phyloP scores from a whole-genome alignment of 1,140 invertebrate genomes.

The Drosophila albomicans region DNA sequence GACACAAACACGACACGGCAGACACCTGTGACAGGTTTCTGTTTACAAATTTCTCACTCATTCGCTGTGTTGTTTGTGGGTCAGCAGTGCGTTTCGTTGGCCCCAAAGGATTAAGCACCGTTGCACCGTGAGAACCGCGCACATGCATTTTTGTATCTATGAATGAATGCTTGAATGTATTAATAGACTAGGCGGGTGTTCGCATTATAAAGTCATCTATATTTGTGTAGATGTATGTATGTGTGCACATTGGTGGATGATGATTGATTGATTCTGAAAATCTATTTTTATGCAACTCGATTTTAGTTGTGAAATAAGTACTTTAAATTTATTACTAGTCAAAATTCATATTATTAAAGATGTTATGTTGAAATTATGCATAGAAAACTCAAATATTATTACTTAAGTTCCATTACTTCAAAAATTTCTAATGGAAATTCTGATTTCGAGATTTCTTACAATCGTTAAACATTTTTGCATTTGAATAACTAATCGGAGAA shows the following conservation, averaged over 20 bases:
- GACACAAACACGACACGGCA: slow-evolving; percentile 15
- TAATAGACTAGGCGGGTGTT: background rate
- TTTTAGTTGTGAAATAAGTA: background rate
- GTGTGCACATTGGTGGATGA: background rate
- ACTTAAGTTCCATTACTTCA: no score
- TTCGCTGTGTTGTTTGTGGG: slow-evolving; percentile 33
- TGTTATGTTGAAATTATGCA: no score
- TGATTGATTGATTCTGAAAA: background rate
- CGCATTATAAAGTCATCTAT: background rate
- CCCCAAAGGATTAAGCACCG: slow-evolving; percentile 30
- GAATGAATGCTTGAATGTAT: background rate
- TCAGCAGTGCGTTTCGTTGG: slow-evolving; percentile 29
- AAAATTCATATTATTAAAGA: no score
- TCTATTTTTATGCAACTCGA: background rate
- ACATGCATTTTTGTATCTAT: background rate
- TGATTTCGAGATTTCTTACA: no score
- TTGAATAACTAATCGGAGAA: no score
- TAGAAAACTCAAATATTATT: no score
- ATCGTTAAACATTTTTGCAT: no score
- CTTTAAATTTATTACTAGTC: background rate
- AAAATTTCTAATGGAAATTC: no score
- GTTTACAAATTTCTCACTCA: slow-evolving; percentile 49
- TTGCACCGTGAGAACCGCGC: slow-evolving; percentile 1
- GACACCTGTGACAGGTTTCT: slow-evolving; percentile 49
- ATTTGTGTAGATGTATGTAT: background rate